Evolutionary conservation across 2,113 vertebrate species (phyloP).

Genomic region (Hyla sarda): DNA sequence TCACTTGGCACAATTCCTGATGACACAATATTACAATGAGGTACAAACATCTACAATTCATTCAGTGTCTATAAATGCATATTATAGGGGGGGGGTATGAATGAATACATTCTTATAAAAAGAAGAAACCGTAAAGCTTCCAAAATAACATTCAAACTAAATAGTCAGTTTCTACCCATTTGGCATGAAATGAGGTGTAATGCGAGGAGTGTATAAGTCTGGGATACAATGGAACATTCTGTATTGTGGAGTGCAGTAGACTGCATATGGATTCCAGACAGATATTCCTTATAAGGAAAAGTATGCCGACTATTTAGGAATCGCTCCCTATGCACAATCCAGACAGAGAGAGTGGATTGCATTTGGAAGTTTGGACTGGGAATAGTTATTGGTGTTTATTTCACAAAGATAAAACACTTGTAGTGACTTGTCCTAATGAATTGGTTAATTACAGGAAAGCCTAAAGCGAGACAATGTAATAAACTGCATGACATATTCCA

Average conservation of each 20-base stretch:
- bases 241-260: constrained; percentile 67
- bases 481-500: not conserved
- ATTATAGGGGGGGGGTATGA: not conserved
- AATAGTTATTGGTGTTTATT: constrained; percentile 45
- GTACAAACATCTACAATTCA: not conserved
- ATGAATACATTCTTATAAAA: not conserved
- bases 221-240: constrained; percentile 58
- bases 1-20: too few species aligned
- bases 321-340: constrained; percentile 62
- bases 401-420: constrained; percentile 17
- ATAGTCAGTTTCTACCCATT: not conserved
- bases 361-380: constrained; percentile 35
- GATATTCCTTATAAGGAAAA: constrained; percentile 87
- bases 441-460: constrained; percentile 39
- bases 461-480: constrained; percentile 24
- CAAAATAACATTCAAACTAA: not conserved
- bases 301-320: constrained; percentile 82
- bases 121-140: not conserved
- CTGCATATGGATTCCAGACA: constrained; percentile 74
- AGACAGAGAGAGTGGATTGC: constrained; percentile 64
- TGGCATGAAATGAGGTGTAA: not conserved
- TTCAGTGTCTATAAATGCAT: not conserved
- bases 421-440: constrained; percentile 51
- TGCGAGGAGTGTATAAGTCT: constrained; percentile 5
- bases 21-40: not conserved